phyloP scores from a whole-genome alignment of 2,888 invertebrate species.

The Ferdinandea cuprea region DNA sequence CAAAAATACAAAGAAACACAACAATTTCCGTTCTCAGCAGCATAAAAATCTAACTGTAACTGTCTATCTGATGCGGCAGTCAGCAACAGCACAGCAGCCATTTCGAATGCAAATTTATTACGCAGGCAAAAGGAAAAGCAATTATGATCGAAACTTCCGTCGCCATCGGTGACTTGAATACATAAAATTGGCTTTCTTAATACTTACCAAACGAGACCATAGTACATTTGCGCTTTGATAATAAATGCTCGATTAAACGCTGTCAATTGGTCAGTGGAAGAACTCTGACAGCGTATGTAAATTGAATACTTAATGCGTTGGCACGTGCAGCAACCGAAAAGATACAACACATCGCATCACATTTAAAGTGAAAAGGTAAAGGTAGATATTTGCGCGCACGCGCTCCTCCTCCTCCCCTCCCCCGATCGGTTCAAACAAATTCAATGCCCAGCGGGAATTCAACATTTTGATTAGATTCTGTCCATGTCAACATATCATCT shows the following conservation, averaged over 20 bases:
- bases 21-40: slow-evolving; percentile 40
- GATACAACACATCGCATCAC: slow-evolving; percentile 12
- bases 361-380: too few relatives aligned
- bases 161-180: slow-evolving; percentile 65
- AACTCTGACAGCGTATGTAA: slow-evolving; percentile 55
- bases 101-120: slow-evolving; percentile 54
- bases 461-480: slow-evolving; percentile 68
- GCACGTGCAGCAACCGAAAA: slow-evolving; percentile 72
- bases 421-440: slow-evolving; percentile 29
- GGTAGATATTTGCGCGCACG: too few relatives aligned
- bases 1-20: slow-evolving; percentile 23
- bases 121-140: slow-evolving; percentile 22
- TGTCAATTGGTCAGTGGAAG: slow-evolving; percentile 66
- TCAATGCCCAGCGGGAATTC: slow-evolving; percentile 61
- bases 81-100: slow-evolving; percentile 14
- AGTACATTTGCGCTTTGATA: slow-evolving; percentile 15
- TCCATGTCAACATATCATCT: slow-evolving; percentile 63
- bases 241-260: slow-evolving; percentile 70
- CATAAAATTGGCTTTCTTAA: slow-evolving; percentile 59
- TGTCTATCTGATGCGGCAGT: too few relatives aligned
- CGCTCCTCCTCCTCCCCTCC: background rate
- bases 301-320: slow-evolving; percentile 70
- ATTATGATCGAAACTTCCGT: slow-evolving; percentile 72
- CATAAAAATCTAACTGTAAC: slow-evolving; percentile 49
- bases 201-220: slow-evolving; percentile 43